A percentile compares a stretch with the other conserved stretches of the same genome.
phyloP scores from a whole-genome alignment of 2,888 invertebrate species.

The Scaeva pyrastri region DNA sequence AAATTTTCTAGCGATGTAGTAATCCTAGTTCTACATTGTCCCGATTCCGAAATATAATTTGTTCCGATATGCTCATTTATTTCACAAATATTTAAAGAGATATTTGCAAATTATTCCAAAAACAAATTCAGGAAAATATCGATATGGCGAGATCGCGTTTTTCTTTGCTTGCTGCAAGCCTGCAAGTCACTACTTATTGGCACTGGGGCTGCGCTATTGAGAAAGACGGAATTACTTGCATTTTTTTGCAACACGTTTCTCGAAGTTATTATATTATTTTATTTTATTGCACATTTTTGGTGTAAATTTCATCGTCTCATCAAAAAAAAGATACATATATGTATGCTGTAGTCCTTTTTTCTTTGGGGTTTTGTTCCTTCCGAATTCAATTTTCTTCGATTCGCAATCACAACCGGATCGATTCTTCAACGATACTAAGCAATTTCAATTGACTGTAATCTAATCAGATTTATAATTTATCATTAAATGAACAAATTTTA shows the following conservation, averaged over 20 bases:
- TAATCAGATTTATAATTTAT: constrained; percentile 21
- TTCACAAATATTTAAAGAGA: background rate
- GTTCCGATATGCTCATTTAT: constrained; percentile 33
- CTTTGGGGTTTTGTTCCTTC: constrained; percentile 48
- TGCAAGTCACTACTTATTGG: constrained; percentile 47
- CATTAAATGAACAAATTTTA: constrained; percentile 29
- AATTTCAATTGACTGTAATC: constrained; percentile 11
- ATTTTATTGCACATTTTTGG: constrained; percentile 14
- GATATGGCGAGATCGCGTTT: constrained; percentile 31
- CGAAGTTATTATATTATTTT: constrained; percentile 9
- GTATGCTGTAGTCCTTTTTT: constrained; percentile 25
- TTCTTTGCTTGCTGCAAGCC: constrained; percentile 49
- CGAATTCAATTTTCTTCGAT: constrained; percentile 36
- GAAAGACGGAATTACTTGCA: constrained; percentile 52
- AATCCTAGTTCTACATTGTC: constrained; percentile 37
- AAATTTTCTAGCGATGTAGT: constrained; percentile 43
- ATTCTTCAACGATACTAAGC: constrained; percentile 33
- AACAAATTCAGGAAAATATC: constrained; percentile 39
- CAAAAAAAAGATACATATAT: constrained; percentile 37
- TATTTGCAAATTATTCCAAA: background rate
- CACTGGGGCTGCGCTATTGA: constrained; percentile 37
- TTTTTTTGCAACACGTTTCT: constrained; percentile 31
- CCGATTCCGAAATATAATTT: constrained; percentile 68
- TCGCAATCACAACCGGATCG: constrained; percentile 38
- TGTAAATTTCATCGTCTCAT: constrained; percentile 4